Conservation (phyloP, 2,888 invertebrate genomes). For the Megastigmus dorsalis region DNA sequence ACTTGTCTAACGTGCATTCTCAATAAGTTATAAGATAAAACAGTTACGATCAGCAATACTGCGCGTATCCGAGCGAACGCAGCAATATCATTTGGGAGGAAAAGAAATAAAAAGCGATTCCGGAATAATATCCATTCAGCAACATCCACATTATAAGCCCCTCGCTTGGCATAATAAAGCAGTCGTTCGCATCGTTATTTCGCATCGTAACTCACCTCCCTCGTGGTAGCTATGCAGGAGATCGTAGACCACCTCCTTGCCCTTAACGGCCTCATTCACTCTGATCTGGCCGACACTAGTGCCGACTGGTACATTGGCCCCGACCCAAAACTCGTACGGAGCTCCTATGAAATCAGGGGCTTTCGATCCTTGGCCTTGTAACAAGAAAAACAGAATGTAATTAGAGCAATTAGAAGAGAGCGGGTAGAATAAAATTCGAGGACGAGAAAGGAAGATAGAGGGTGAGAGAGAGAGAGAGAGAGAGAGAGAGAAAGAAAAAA, state of each 20-base stretch:
- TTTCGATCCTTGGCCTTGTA: conserved; percentile 76
- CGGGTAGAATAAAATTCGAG: background rate
- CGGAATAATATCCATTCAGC: no score
- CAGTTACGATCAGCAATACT: no score
- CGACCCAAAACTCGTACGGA: conserved; percentile 94
- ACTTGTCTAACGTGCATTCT: no score
- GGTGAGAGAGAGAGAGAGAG: background rate
- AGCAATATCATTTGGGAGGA: no score
- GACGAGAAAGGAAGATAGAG: background rate
- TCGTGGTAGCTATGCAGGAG: conserved; percentile 88
- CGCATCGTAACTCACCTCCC: conserved; percentile 78
- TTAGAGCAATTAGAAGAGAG: conserved; percentile 14
- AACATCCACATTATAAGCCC: no score
- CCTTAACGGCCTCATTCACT: conserved; percentile 82
- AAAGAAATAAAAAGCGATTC: no score
- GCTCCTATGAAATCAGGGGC: conserved; percentile 88
- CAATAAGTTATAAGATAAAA: no score
- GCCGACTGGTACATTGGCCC: conserved; percentile 88
- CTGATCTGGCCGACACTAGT: conserved; percentile 91
- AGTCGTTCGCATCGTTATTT: background rate
- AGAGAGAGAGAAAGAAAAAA: background rate
- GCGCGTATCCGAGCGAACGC: no score
- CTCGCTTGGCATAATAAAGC: no score
- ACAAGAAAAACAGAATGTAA: conserved; percentile 7
- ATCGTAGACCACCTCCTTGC: conserved; percentile 83